Evolutionary conservation across 1,140 invertebrate species (phyloP).

Genomic region (Tetramorium parvispinum): DNA sequence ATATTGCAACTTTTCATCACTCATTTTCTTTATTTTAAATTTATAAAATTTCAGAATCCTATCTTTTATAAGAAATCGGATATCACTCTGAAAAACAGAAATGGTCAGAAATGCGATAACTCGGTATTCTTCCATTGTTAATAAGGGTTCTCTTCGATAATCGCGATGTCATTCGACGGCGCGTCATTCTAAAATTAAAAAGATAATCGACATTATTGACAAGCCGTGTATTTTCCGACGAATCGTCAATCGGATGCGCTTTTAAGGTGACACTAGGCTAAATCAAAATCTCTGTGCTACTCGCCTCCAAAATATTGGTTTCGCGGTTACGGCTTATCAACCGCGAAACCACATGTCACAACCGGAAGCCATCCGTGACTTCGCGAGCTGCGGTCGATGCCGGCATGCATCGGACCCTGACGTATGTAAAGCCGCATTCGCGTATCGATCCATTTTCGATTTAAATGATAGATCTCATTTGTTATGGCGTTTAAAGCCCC

Average conservation of each 20-base stretch:
- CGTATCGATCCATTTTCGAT: conserved; percentile 51
- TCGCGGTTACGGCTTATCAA: conserved; percentile 44
- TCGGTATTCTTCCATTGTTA: background rate
- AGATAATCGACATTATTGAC: background rate
- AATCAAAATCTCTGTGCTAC: conserved; percentile 45
- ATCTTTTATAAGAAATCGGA: no score
- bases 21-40: no score
- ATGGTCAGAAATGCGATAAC: no score
- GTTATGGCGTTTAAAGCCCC: conserved; percentile 53
- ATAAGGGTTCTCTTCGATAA: background rate
- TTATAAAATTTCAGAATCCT: no score
- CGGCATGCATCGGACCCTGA: conserved; percentile 57
- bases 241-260: conserved; percentile 2
- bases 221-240: conserved; percentile 6
- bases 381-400: conserved; percentile 50
- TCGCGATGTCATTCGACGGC: background rate
- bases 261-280: conserved; percentile 67
- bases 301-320: conserved; percentile 50
- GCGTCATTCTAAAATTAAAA: background rate
- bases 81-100: no score
- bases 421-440: conserved; percentile 54
- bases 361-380: conserved; percentile 62
- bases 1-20: no score
- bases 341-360: conserved; percentile 52
- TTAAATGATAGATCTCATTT: conserved; percentile 46